Evolutionary conservation across 2,113 vertebrate genomes (phyloP), one percentile per base, ranked within the genome.

Genomic region (Pseudorasbora parva): DNA sequence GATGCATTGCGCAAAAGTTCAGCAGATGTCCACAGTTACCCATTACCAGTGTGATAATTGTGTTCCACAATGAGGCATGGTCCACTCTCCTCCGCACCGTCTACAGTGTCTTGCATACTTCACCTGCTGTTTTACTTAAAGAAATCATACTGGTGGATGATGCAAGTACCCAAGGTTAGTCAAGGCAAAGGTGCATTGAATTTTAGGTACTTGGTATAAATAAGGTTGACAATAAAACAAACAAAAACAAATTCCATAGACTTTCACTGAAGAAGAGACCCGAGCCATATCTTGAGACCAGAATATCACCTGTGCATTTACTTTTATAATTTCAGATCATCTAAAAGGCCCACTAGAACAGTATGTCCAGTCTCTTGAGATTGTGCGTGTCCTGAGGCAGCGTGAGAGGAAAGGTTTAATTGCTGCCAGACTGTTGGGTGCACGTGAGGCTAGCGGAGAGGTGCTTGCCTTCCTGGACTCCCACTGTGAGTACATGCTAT

Each of bases 401-500:
- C 27, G 0, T 45, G 89, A 96, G 80, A 90, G 96, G 75, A 97
- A 95, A 54, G 95, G 96, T 12, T 88, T 97, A 83, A 94, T 96
- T 56, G 90, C 93, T 0, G 96, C 96, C 0, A 91, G 96, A 56
- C 92, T 97, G 78, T 88, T 96, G 86, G 96, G 96, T 21, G 95
- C 93, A 75, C 90, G 88, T 1, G 90, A 92, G 88, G 95, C 96
- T 1, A 91, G 82, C 1, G 96, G 94, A 0, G 93, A 97, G 25
- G 95, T 95, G 82, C 94, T 97, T 57, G 96, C 95, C 19, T 97
- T 97, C 92, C 89, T 96, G 81, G 95, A 95, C 43, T 94, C 95
- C 30, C 96, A 97, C 91, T 97, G 96, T 97, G 93, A 96, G 95
- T 92, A 49, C n/a, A 72, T 68, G 8, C 25, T 56, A 11, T 33